Evolutionary conservation across 2,888 invertebrate genomes (phyloP), one percentile per base, ranked within the genome.

Genomic region (Cecidostiba fungosa): DNA sequence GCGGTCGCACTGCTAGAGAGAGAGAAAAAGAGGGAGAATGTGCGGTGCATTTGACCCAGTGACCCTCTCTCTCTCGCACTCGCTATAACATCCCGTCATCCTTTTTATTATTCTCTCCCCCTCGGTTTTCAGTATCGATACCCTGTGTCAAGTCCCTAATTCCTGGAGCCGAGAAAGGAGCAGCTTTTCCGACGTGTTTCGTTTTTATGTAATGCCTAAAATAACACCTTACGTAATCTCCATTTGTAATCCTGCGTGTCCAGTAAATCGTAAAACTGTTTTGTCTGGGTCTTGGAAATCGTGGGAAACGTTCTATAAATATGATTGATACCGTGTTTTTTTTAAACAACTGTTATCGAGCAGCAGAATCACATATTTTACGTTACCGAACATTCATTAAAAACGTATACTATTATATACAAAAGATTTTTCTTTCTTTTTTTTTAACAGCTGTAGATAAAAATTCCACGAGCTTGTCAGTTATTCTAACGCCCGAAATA

Each of bases 31-130:
- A 66, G 54, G 47, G 69, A 50, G 73, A 59, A 10, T 36, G 47
- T 39, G 59, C 76, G 43, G 36, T 90, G 91, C 90, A 90, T 92
- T 89, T 92, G 92, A 93, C 93, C 93, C 90, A 93, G 92, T 93
- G 91, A 93, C 92, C 91, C 91, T 91, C 89, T 89, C 89, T 88
- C 85, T 89, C 86, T 88, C 88, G 87, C 87, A 77, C 85, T 84
- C 80, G 39, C 54, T 78, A 77, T 82, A n/a, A 77, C 78, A n/a
- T 29, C 78, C 78, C 62, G 36, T n/a, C 74, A 74, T 74, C 62
- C 29, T 62, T 59, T 81, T 32, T 29, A 54, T n/a, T 79, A 23
- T 43, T 29, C 59, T 29, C 32, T 26, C 77, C 47, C 77, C 84
- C 76, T 73, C 76, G 47, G 32, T 62, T 74, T 59, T 36, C 14